Base-by-base conservation (phyloP, 2,113 vertebrate genomes). In the Callopanchax toddi region DNA sequence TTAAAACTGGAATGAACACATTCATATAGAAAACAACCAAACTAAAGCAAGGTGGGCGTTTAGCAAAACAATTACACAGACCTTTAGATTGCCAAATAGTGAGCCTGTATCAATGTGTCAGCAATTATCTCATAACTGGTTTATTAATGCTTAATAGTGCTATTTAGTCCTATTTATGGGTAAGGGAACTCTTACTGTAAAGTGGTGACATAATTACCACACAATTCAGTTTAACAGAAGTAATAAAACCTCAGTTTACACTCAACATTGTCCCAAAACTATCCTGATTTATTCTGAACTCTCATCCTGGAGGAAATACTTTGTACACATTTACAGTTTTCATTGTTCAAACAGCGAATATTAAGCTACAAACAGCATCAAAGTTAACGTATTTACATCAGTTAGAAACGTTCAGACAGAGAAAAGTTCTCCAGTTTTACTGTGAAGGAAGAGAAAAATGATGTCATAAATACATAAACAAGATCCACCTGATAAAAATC, bases 251-350 rank as follows among this genome's bases (percentile, higher is more conserved):
- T 51, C 32, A 39, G 68, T 21, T 22, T 37, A 71, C 63, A 76
- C 51, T 40, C 55, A 1, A n/a, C 16, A 60, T 62, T 40, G 39
- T 77, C 57, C 40, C 67, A 66, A 81, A 85, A 74, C 77, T 76
- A 83, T 62, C 50, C 10, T 13, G 22, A 68, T 79, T 86, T 83
- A 85, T 85, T 86, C 51, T 18, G 34, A 37, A 68, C 63, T 60
- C 13, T 73, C 64, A 70, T 67, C 68, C 60, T 76, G 80, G 85
- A 85, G 1, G 75, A 86, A 86, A 87, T 74, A 55, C 50, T 85
- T 83, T 87, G 43, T 89, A 86, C 84, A 87, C 72, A 86, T 90
- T 87, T 85, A 83, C 78, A 84, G 37, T 25, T 58, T 78, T 59
- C 50, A 51, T 29, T 18, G 69, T 21, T 76, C 45, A 81, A 73